Evolutionary conservation across 2,888 invertebrate species (phyloP), one percentile per base, ranked within the genome.

Genomic region (Ashinkailepas kermadecensis): DNA sequence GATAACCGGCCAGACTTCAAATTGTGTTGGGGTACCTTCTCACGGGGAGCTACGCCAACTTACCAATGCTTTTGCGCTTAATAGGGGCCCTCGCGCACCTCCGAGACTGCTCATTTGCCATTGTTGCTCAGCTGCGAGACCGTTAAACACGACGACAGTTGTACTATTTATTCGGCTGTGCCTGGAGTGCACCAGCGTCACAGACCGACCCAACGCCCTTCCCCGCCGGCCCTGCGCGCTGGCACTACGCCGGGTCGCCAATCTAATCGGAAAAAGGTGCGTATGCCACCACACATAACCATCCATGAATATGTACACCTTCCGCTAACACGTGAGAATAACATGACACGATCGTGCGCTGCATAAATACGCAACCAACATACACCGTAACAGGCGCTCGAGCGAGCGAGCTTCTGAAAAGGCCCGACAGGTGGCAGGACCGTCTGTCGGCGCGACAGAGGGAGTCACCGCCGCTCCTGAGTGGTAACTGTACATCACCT

Each of bases 401-500:
- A n/a, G 6, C 8, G 18, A 21, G 23, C 39, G 18, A 15, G 39
- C 2, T 15, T 12, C 39, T 6, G 18, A 39, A 54, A 10, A 9
- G 54, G 56, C 21, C 74, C 56, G 74, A 13, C 65, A n/a, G 54
- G 65, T 56, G 59, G 78, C 70, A 11, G 79, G 57, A n/a, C 65
- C 18, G 23, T 10, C 65, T 18, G 65, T 12, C 65, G 11, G 65
- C 23, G n/a, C n/a, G 7, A 23, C 12, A 11, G 74, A 23, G 54
- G 13, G 54, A 56, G 21, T 10, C 18, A 23, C 21, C 54, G 54
- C 74, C 54, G 21, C 74, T 74, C 74, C 74, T 74, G 74, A 74
- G 74, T 74, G 74, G 74, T 74, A 74, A 74, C 74, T 74, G 74
- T 74, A 56, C 74, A 74, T 74, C 74, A 74, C 74, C 74, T 74